phyloP scores from a whole-genome alignment of 2,113 vertebrate genomes.

The Rhombomys opimus region DNA sequence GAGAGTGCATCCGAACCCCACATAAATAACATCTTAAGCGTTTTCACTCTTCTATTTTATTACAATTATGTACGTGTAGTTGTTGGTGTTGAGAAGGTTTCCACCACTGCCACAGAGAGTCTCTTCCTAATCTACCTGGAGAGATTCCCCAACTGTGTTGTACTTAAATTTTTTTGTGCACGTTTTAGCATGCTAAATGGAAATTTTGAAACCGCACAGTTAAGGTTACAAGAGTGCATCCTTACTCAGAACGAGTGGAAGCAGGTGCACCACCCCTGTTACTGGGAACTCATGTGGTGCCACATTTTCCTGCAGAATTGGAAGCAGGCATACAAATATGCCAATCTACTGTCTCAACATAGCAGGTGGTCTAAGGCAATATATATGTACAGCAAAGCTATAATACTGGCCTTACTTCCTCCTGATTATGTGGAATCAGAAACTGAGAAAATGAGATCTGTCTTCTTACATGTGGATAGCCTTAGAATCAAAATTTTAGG shows the following conservation, averaged over 20 bases:
- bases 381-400: constrained; percentile 91
- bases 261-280: constrained; percentile 93
- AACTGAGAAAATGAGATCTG: constrained; percentile 86
- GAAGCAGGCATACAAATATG: constrained; percentile 89
- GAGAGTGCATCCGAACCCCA: constrained; percentile 86
- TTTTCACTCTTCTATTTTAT: constrained; percentile 89
- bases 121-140: constrained; percentile 89
- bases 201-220: constrained; percentile 88
- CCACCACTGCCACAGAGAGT: constrained; percentile 74
- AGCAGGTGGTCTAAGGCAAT: constrained; percentile 94
- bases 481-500: constrained; percentile 73
- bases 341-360: constrained; percentile 87
- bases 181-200: constrained; percentile 89
- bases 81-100: constrained; percentile 84
- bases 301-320: constrained; percentile 91
- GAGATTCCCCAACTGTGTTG: constrained; percentile 92
- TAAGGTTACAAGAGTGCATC: constrained; percentile 89
- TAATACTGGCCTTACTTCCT: constrained; percentile 91
- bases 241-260: constrained; percentile 91
- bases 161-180: constrained; percentile 92
- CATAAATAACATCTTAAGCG: constrained; percentile 89
- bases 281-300: constrained; percentile 95
- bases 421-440: constrained; percentile 84
- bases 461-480: constrained; percentile 84
- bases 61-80: constrained; percentile 89